A percentile compares a stretch with the other conserved stretches of the same genome.
These are phyloP conservation scores for Atherinomorus stipes DNA, from an alignment of 2,113 vertebrate species.

Conservation along the genomic window DNA sequence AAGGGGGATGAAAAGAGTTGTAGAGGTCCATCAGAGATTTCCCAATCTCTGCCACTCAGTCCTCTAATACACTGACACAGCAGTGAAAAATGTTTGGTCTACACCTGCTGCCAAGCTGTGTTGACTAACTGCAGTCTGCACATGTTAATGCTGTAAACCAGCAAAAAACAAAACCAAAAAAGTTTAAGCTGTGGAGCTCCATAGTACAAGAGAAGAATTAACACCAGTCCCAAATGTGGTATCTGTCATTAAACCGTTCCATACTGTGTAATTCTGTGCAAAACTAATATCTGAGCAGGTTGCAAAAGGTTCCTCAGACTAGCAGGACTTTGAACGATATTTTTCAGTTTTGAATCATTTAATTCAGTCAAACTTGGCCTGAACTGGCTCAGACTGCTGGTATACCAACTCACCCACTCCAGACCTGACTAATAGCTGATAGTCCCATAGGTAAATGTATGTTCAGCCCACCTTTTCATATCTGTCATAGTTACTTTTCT, in stretches of 20 bases:
- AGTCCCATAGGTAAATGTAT: no score
- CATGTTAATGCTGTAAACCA: not conserved
- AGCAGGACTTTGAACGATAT: not conserved
- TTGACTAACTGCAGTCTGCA: conserved; percentile 4
- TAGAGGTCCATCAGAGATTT: conserved; percentile 39
- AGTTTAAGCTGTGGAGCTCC: not conserved
- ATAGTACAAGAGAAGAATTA: not conserved
- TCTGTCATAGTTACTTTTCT: no score
- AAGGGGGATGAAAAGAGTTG: conserved; percentile 11
- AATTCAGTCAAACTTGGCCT: no score
- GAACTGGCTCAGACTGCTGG: no score
- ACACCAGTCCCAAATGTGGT: no score
- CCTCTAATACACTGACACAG: not conserved
- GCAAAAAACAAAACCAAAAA: not conserved
- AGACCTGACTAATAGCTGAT: no score
- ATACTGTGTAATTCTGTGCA: not conserved
- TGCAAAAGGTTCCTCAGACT: not conserved
- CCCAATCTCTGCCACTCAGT: conserved; percentile 4
- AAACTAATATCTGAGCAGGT: conserved; percentile 6
- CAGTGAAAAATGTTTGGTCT: conserved; percentile 33
- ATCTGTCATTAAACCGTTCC: no score
- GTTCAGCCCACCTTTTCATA: no score
- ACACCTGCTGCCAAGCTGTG: conserved; percentile 43
- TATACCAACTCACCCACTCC: no score
- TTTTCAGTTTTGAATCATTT: not conserved